A percentile compares a stretch with the other conserved stretches of the same genome.
phyloP scores from a whole-genome alignment of 2,888 invertebrate species.

The Pandemis cinnamomeana region DNA sequence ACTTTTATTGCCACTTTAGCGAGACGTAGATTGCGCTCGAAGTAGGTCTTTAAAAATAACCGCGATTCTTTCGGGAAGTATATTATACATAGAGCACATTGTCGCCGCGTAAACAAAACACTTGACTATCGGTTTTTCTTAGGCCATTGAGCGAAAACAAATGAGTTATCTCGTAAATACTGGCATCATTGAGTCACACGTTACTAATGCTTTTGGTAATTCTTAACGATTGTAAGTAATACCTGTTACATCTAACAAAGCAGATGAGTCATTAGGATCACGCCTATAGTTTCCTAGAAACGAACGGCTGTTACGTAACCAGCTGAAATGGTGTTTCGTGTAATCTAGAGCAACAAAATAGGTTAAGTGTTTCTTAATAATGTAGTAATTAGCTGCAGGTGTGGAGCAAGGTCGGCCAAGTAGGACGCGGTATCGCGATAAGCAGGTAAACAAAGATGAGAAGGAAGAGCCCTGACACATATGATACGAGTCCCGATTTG shows the following conservation, averaged over 20 bases:
- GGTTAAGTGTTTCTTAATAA: constrained; percentile 82
- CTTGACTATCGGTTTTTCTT: background rate
- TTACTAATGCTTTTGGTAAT: constrained; percentile 39
- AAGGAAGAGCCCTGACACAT: constrained; percentile 73
- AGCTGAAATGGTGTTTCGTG: constrained; percentile 50
- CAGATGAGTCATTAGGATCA: constrained; percentile 44
- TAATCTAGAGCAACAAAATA: constrained; percentile 75
- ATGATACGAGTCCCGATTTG: constrained; percentile 57
- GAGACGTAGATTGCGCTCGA: background rate
- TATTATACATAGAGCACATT: background rate
- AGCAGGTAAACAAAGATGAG: constrained; percentile 56
- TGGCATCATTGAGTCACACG: constrained; percentile 29
- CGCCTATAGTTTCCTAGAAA: constrained; percentile 57
- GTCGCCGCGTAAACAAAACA: constrained; percentile 8
- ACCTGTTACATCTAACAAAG: constrained; percentile 34
- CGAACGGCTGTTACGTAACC: constrained; percentile 60
- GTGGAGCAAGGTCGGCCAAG: constrained; percentile 66
- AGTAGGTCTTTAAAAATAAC: background rate
- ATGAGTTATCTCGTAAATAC: constrained; percentile 16
- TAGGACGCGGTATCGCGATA: constrained; percentile 55
- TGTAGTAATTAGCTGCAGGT: constrained; percentile 70
- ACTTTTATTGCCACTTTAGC: constrained; percentile 29
- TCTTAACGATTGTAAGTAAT: constrained; percentile 32
- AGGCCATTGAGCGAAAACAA: constrained; percentile 3
- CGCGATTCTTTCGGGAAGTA: background rate